Evolutionary conservation across 2,888 invertebrate species (phyloP).

Genomic region (Rosalia funebris): DNA sequence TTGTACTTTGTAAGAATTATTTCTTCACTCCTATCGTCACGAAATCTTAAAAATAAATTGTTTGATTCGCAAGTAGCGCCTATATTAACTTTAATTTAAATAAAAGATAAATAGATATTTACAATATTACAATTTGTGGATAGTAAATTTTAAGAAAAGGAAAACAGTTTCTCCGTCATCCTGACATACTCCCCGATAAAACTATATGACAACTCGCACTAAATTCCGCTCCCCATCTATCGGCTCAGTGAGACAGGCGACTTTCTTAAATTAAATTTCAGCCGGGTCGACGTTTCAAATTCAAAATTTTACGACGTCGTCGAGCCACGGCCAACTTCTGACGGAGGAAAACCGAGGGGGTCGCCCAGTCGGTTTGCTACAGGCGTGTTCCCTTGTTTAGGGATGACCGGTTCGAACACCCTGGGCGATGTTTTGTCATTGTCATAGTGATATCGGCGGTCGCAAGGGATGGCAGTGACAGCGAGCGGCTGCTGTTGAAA

Average conservation of each 20-base stretch:
- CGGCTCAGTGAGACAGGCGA: slow-evolving; percentile 2
- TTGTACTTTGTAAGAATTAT: no score
- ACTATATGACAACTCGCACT: neutral
- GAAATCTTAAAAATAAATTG: no score
- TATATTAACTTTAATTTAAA: no score
- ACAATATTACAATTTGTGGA: no score
- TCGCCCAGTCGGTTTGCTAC: slow-evolving; percentile 19
- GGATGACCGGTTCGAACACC: slow-evolving; percentile 46
- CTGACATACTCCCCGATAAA: no score
- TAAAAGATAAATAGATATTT: no score
- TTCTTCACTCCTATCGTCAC: no score
- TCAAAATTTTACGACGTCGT: slow-evolving; percentile 15
- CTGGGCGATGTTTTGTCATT: slow-evolving; percentile 53
- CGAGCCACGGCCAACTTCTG: no score
- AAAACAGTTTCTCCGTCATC: no score
- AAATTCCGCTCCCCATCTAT: neutral
- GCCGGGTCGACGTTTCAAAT: slow-evolving; percentile 7
- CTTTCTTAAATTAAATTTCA: slow-evolving; percentile 4
- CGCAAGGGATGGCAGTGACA: slow-evolving; percentile 53
- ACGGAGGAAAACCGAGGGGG: slow-evolving; percentile 15
- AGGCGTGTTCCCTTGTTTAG: slow-evolving; percentile 24
- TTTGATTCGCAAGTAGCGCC: no score
- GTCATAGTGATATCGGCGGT: slow-evolving; percentile 52
- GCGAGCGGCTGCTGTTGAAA: slow-evolving; percentile 52
- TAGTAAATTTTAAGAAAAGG: no score